Conservation (phyloP, 2,797 vertebrate species). For the Bufotes viridis region DNA sequence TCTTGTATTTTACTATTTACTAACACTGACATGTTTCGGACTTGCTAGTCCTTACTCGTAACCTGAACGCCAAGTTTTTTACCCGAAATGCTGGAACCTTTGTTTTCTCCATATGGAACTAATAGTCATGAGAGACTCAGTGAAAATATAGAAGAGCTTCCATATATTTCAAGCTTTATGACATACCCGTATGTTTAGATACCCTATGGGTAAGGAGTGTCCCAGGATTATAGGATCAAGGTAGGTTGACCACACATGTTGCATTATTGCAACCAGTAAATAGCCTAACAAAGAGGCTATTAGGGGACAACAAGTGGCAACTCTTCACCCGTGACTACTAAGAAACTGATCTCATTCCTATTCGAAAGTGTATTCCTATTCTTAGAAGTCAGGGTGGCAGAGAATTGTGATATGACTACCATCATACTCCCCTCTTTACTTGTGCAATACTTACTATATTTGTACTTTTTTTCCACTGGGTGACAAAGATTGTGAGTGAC, state of each 20-base stretch:
- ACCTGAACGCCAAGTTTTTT: too few species aligned
- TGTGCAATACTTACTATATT: not conserved
- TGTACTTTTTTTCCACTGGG: not conserved
- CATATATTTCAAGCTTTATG: not conserved
- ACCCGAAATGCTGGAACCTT: too few species aligned
- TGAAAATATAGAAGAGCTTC: not conserved
- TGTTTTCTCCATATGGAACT: too few species aligned
- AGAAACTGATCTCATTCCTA: too few species aligned
- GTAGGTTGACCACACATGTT: not conserved
- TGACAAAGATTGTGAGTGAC: not conserved
- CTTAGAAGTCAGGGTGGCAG: not conserved
- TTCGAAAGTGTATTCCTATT: not conserved
- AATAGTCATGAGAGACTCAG: not conserved
- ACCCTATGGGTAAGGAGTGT: not conserved
- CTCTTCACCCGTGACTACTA: too few species aligned
- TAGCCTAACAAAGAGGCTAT: too few species aligned
- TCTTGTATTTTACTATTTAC: too few species aligned
- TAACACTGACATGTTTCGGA: too few species aligned
- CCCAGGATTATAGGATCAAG: not conserved
- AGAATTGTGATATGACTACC: not conserved
- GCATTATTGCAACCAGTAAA: too few species aligned
- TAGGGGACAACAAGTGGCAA: too few species aligned
- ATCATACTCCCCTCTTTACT: not conserved
- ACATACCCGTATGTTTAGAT: too few species aligned
- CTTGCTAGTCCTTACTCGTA: too few species aligned